Conservation (phyloP, 2,888 invertebrate species). For the Tethea ocularis region DNA sequence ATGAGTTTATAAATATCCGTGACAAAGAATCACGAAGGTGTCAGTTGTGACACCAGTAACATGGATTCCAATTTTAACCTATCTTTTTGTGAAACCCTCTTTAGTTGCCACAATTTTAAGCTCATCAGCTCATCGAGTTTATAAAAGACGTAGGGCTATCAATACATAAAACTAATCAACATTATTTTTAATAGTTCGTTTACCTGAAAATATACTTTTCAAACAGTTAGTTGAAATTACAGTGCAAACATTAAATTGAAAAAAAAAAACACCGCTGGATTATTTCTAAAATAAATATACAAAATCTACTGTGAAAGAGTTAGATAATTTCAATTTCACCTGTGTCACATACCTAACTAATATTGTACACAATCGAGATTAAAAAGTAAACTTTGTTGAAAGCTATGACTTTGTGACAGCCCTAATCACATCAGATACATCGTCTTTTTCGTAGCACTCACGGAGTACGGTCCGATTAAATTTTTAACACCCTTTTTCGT, state of each 20-base stretch:
- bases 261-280: too few relatives aligned
- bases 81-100: not conserved
- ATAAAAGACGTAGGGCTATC: not conserved
- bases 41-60: slow-evolving; percentile 12
- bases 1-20: too few relatives aligned
- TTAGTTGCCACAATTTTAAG: not conserved
- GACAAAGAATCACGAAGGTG: not conserved
- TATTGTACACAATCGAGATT: not conserved
- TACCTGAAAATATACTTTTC: too few relatives aligned
- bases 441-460: slow-evolving; percentile 1
- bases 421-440: slow-evolving; percentile 2
- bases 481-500: slow-evolving; percentile 65
- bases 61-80: slow-evolving; percentile 5
- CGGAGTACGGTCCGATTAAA: slow-evolving; percentile 42
- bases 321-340: too few relatives aligned
- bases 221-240: too few relatives aligned
- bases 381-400: not conserved
- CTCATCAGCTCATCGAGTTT: not conserved
- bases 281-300: too few relatives aligned
- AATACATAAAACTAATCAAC: not conserved
- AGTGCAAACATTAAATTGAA: too few relatives aligned
- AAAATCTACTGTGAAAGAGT: too few relatives aligned
- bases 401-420: not conserved
- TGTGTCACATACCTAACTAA: too few relatives aligned
- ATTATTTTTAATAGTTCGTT: too few relatives aligned